Evolutionary conservation across 2,797 vertebrate species (phyloP), one percentile per base, ranked within the genome.

Genomic region (Pipistrellus kuhlii): DNA sequence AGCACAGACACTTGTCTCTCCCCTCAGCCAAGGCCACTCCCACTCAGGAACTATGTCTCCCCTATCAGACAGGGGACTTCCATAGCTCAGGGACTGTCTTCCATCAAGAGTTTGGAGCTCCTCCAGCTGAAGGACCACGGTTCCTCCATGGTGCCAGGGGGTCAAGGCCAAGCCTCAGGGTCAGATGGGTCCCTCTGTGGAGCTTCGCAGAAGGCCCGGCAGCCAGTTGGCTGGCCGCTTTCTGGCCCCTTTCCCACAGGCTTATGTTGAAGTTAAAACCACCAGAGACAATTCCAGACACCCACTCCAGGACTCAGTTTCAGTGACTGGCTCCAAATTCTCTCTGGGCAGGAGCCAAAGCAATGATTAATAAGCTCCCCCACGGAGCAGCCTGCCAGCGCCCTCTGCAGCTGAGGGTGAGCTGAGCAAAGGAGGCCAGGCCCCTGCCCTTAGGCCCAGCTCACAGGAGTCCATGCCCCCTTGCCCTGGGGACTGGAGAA

Each of bases 361-460:
- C n/a, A 53, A 12, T 93, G 90, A 95, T 95, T 93, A 95, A 95
- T 77, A 92, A 73, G 72, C 44, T 89, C 38, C 53, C 59, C 82
- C 30, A 27, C 27, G 93, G 64, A 71, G 23, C 32, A 48, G 23
- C 4, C 0, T 64, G 25, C 86, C 66, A 55, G 90, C 12, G 9
- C 64, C 72, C 71, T 62, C 64, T 77, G 68, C 68, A 93, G 48
- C 53, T 46, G 71, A 17, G 44, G 66, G 81, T 59, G 23, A 85
- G 27, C 68, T 48, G 32, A 84, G 57, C 64, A 30, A 62, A 30
- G 32, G 41, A 91, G 11, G 9, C 71, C 18, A 91, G 57, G 23
- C 2, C 27, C 30, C 41, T 83, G 41, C 27, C 30, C 59, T 27
- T 14, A 77, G n/a, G 21, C 86, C 35, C 38, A 77, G 69, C 13